Conservation (phyloP, 2,113 vertebrate species). For the Grus americana region DNA sequence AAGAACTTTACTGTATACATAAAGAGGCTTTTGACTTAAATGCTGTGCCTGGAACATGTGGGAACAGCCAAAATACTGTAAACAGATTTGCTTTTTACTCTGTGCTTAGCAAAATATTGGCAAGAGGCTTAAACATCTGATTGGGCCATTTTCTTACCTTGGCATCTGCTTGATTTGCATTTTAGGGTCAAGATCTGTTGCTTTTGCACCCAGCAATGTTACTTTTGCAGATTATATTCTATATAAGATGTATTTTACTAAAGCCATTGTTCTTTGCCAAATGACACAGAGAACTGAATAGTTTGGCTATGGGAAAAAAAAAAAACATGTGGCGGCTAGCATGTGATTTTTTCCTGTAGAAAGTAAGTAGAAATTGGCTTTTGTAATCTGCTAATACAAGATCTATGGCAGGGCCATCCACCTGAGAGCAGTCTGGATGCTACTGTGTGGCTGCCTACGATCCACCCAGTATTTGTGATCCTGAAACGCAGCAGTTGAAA, state of each 20-base stretch:
- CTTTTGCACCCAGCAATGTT: neutral
- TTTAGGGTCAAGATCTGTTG: neutral
- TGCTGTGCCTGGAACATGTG: neutral
- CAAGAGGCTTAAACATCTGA: neutral
- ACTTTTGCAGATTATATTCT: neutral
- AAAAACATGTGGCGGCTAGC: neutral
- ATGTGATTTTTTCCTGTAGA: neutral
- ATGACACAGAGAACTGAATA: neutral
- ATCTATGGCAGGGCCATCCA: neutral
- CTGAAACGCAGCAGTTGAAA: neutral
- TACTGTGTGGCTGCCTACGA: neutral
- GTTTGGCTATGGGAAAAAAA: neutral
- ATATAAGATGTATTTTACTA: neutral
- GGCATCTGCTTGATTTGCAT: neutral
- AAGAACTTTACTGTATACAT: neutral
- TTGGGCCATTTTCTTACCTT: neutral
- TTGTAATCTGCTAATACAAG: neutral
- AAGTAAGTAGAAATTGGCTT: neutral
- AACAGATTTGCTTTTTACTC: neutral
- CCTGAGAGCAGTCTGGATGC: neutral
- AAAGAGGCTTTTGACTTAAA: neutral
- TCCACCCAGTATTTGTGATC: neutral
- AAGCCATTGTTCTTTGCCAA: neutral
- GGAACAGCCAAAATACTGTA: neutral
- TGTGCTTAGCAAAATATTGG: neutral